These are phyloP conservation scores for Todus mexicanus DNA, from an alignment of 2,797 vertebrate genomes.

Conservation along the genomic window DNA sequence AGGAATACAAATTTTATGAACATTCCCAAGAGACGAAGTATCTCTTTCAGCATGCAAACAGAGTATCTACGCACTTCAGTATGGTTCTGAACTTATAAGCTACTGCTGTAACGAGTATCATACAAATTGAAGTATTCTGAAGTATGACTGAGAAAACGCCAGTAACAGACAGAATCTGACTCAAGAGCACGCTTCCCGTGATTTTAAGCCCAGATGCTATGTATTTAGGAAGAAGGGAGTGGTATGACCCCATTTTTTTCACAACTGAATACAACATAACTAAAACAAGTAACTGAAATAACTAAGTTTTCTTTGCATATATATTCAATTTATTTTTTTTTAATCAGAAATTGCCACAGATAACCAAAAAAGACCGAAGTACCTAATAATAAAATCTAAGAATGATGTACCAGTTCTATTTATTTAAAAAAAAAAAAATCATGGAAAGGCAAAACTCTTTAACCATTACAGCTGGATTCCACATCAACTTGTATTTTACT, in stretches of 20 bases:
- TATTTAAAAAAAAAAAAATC: background rate
- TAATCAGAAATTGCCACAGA: background rate
- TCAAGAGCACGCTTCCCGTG: background rate
- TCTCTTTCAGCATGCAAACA: background rate
- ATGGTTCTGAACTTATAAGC: background rate
- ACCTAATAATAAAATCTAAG: background rate
- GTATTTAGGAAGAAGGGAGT: background rate
- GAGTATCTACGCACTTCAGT: background rate
- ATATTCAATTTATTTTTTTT: background rate
- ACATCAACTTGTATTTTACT: background rate
- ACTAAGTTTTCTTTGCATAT: background rate
- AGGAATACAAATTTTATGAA: background rate
- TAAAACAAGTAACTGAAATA: background rate
- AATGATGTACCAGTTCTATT: background rate
- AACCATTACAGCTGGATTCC: background rate
- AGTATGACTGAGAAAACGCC: background rate
- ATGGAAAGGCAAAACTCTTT: background rate
- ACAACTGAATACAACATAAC: background rate
- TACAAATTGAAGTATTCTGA: background rate
- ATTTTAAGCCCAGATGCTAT: background rate
- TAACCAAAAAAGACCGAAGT: background rate
- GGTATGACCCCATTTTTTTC: background rate
- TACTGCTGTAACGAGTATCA: background rate
- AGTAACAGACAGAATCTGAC: background rate
- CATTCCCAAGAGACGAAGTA: background rate